Base-by-base conservation (phyloP, 2,113 vertebrate genomes). In the Poicephalus meyeri region DNA sequence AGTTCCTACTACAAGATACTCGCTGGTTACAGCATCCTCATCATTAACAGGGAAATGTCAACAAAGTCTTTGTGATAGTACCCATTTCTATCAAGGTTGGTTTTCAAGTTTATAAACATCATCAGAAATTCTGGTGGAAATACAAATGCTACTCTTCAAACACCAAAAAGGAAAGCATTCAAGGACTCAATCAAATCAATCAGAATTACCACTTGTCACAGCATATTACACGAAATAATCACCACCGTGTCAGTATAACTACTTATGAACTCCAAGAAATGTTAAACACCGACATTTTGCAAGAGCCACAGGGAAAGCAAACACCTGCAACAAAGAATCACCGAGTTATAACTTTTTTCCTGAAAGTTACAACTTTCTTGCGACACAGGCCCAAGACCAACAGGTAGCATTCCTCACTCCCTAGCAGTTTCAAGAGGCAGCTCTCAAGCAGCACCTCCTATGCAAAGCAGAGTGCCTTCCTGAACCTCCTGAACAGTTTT, bases 261-360 rank as follows among this genome's bases (percentile, higher is more conserved):
- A 49, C 69, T 74, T 46, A 35, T 0, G 2, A 89, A 86, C 5
- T 4, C 79, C 3, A 42, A 50, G 28, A 78, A 58, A 60, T 1
- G 7, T 41, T 80, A 42, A 93, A 39, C 14, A 70, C 7, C 16
- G 23, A 13, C 33, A 24, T 35, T 91, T 68, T 39, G 49, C 42
- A 79, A 79, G 35, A 86, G 31, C 10, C 46, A 78, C 9, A 16
- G 2, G 9, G 29, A 96, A 78, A 89, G 29, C n/a, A 47, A 77
- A 47, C 14, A 31, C n/a, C 13, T 74, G 39, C 24, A 13, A 35
- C 6, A 7, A 50, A 60, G 47, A 60, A 81, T 11, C 29, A 55
- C 15, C 0, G 4, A 46, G 44, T n/a, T 68, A 20, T 55, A n/a
- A 35, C 21, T 35, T 35, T 1, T 15, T 23, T 5, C 33, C 33